A percentile compares a stretch with the other conserved stretches of the same genome.
phyloP scores from a whole-genome alignment of 2,797 vertebrate genomes.

The Lepus oiostolus region DNA sequence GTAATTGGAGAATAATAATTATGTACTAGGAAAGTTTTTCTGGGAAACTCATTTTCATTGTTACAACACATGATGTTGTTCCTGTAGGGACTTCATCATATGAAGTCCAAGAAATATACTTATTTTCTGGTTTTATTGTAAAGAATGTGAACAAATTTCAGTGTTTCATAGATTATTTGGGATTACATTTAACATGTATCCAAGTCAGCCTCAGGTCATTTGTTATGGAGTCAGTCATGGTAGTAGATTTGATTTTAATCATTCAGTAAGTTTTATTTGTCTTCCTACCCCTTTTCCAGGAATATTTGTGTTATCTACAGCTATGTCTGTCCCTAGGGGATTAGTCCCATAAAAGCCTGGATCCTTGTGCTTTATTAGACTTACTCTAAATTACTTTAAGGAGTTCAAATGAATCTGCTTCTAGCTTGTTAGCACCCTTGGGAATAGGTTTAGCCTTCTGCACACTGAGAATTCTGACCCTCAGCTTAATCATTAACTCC shows the following conservation, averaged over 20 bases:
- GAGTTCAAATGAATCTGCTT: not conserved
- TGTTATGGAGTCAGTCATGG: not conserved
- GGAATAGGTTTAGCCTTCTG: not conserved
- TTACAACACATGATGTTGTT: not conserved
- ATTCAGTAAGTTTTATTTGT: not conserved
- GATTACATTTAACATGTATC: not conserved
- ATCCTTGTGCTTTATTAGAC: not conserved
- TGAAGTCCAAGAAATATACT: not conserved
- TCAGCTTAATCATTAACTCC: constrained; percentile 19
- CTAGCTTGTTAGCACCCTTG: constrained; percentile 13
- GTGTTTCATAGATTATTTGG: not conserved
- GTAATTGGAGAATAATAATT: not conserved
- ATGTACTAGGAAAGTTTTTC: not conserved
- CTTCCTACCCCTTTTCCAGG: not conserved
- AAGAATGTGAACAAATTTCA: constrained; percentile 1
- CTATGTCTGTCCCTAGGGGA: not conserved
- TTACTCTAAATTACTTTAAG: not conserved
- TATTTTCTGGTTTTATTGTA: not conserved
- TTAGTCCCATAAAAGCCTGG: not conserved
- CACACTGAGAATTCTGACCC: not conserved
- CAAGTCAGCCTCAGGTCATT: not conserved
- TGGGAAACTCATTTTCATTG: not conserved
- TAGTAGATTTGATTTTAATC: not conserved
- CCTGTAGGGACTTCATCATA: not conserved
- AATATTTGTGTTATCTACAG: not conserved